phyloP scores from a whole-genome alignment of 2,888 invertebrate species.

The Temnothorax ravouxi region DNA sequence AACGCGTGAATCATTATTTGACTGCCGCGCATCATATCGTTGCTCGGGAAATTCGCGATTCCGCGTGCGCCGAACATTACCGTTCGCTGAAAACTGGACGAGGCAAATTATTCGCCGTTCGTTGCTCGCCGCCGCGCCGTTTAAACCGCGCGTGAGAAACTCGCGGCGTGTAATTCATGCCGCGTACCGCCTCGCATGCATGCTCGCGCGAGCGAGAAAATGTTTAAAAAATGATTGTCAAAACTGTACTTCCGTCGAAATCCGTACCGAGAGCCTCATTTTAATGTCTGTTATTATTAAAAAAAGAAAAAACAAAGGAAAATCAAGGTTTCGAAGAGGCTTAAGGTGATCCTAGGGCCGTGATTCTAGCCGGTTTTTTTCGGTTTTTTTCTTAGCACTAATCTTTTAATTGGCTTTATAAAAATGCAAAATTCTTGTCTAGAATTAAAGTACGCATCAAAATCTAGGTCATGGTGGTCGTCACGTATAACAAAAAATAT shows the following conservation, averaged over 20 bases:
- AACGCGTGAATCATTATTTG: constrained; percentile 43
- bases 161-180: not conserved
- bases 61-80: constrained; percentile 31
- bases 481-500: too few species aligned
- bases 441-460: too few species aligned
- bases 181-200: not conserved
- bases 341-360: too few species aligned
- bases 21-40: not conserved
- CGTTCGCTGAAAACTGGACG: constrained; percentile 32
- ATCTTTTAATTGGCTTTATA: too few species aligned
- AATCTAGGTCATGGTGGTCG: too few species aligned
- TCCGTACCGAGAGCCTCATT: not conserved
- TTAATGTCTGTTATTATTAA: not conserved
- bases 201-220: not conserved
- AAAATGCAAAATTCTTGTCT: too few species aligned
- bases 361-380: too few species aligned
- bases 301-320: not conserved
- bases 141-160: constrained; percentile 42
- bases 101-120: constrained; percentile 23
- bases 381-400: too few species aligned
- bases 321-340: too few species aligned
- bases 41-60: constrained; percentile 25
- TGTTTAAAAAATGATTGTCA: not conserved
- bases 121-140: constrained; percentile 10
- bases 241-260: not conserved